Percentiles rank a stretch among this genome's conserved stretches.
Conservation (phyloP, 2,888 invertebrate genomes). For the Leptura quadrifasciata region DNA sequence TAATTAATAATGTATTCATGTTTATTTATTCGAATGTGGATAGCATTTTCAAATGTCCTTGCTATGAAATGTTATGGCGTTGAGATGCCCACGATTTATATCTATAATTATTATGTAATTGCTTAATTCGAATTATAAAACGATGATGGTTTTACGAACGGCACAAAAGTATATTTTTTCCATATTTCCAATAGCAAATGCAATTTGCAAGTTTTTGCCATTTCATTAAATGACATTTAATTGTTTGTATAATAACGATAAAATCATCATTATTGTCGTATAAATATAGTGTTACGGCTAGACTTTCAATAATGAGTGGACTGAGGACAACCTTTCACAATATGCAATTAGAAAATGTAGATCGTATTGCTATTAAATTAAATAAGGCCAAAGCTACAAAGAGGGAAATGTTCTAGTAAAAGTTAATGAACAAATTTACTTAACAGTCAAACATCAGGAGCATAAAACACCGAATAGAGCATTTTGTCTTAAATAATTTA, state of each 20-base stretch:
- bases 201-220: neutral
- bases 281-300: slow-evolving; percentile 10
- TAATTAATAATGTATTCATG: neutral
- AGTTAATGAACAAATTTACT: neutral
- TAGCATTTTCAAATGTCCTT: slow-evolving; percentile 7
- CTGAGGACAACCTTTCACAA: slow-evolving; percentile 36
- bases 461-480: no score
- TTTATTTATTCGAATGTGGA: neutral
- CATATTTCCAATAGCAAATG: neutral
- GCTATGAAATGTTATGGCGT: neutral
- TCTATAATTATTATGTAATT: slow-evolving; percentile 7
- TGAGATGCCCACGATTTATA: neutral
- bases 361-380: slow-evolving; percentile 11
- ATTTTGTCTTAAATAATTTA: no score
- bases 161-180: neutral
- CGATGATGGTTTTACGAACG: neutral
- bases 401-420: slow-evolving; percentile 1
- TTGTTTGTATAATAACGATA: slow-evolving; percentile 27
- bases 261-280: slow-evolving; percentile 24
- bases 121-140: neutral
- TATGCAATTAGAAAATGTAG: slow-evolving; percentile 30
- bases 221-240: slow-evolving; percentile 7
- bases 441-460: neutral
- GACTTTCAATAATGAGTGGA: slow-evolving; percentile 29
- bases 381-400: slow-evolving; percentile 19